These are phyloP conservation scores for Noctua pronuba DNA, from an alignment of 2,888 invertebrate genomes.

Conservation along the genomic window DNA sequence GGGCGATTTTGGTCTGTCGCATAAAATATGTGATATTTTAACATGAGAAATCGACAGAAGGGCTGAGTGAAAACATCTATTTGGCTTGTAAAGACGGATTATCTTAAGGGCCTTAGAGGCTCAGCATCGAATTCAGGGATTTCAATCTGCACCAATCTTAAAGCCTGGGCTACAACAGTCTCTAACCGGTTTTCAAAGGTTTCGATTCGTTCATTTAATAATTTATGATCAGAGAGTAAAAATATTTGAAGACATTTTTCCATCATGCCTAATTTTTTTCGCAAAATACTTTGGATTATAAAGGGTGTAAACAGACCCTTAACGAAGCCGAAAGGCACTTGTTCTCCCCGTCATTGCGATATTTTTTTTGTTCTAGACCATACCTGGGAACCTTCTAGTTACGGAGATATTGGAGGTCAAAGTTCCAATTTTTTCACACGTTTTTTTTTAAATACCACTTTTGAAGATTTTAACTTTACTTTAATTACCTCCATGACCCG, in stretches of 20 bases:
- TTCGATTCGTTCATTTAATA: not conserved
- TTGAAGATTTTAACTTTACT: too few relatives aligned
- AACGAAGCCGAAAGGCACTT: too few relatives aligned
- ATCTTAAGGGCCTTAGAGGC: conserved; percentile 9
- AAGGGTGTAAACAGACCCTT: too few relatives aligned
- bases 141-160: not conserved
- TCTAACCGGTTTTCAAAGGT: not conserved
- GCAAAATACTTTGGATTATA: not conserved
- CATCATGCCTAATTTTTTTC: not conserved
- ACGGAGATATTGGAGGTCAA: too few relatives aligned
- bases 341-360: too few relatives aligned
- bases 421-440: too few relatives aligned
- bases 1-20: too few relatives aligned
- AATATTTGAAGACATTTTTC: not conserved
- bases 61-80: conserved; percentile 6
- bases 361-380: too few relatives aligned
- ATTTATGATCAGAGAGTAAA: not conserved
- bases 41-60: conserved; percentile 3
- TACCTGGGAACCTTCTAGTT: too few relatives aligned
- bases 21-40: conserved; percentile 19
- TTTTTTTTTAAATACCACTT: too few relatives aligned
- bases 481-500: too few relatives aligned
- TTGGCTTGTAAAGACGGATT: conserved; percentile 35
- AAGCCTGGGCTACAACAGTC: not conserved
- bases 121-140: conserved; percentile 6